Evolutionary conservation across 2,888 invertebrate species (phyloP).

Genomic region (Leucophora obtusa): DNA sequence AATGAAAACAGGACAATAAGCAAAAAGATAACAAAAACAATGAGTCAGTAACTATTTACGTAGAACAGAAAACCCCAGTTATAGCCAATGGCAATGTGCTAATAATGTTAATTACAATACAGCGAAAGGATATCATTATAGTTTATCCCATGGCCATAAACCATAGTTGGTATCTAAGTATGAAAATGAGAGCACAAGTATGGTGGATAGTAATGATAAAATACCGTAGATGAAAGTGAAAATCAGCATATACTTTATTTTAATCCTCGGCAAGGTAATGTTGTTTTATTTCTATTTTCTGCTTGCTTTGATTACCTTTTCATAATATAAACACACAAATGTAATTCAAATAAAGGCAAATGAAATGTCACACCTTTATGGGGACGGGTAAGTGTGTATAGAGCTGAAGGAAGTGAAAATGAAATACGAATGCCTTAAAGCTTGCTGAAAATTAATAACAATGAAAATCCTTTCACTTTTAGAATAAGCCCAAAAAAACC

Average conservation of each 20-base stretch:
- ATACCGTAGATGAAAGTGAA: conserved; percentile 27
- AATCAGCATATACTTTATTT: conserved; percentile 22
- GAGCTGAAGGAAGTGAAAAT: conserved; percentile 16
- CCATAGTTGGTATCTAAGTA: conserved; percentile 24
- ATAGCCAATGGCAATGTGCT: conserved; percentile 54
- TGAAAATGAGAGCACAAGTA: not conserved
- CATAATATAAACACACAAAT: not conserved
- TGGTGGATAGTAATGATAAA: conserved; percentile 4
- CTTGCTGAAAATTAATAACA: conserved; percentile 22
- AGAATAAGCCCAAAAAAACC: too few species aligned
- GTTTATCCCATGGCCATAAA: conserved; percentile 54
- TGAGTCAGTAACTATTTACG: conserved; percentile 37
- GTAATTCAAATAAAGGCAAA: not conserved
- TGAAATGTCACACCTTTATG: not conserved
- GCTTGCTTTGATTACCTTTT: conserved; percentile 23
- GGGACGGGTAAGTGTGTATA: not conserved
- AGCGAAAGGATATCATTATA: conserved; percentile 61
- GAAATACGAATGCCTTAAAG: conserved; percentile 12
- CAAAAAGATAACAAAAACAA: conserved; percentile 25
- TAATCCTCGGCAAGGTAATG: conserved; percentile 26
- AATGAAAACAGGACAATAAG: not conserved
- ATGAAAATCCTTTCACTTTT: conserved; percentile 29
- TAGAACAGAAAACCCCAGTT: conserved; percentile 28
- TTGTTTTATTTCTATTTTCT: not conserved
- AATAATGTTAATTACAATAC: conserved; percentile 58